Evolutionary conservation across 1,140 invertebrate genomes (phyloP), one percentile per base, ranked within the genome.

Genomic region (Calycopis cecrops): DNA sequence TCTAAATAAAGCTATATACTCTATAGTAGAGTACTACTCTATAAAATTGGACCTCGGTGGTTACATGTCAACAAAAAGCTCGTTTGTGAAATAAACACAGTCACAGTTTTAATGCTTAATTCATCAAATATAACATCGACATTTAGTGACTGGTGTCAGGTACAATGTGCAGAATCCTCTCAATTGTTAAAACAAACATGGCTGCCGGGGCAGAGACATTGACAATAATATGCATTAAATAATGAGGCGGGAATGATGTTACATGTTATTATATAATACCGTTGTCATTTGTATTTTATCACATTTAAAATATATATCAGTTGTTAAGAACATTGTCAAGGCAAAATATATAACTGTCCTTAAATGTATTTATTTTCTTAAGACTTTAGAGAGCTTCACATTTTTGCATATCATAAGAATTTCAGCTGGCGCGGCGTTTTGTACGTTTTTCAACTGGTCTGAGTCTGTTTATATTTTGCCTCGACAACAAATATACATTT

Each of bases 161-260:
- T 28, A 6, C n/a, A n/a, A n/a, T 28, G 21, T 28, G 21, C 6
- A 28, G 21, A 28, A 28, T 37, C 35, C 35, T 37, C 33, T 49
- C 28, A 48, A 48, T 51, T 8, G 11, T n/a, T 3, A 52, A 35
- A 38, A 17, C 16, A 33, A 44, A 44, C 10, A 51, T 44, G 40
- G 49, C 34, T 11, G 42, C 68, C 21, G 42, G 76, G 72, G 73
- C 76, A 80, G 70, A 79, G 69, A 65, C 62, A 53, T 73, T 61
- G 61, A 68, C 63, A 67, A 62, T 60, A 28, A 28, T 28, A 6
- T 28, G 21, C 6, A 71, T 63, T 59, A 67, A 67, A 69, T 66
- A 62, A 76, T 74, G 72, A 80, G 79, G 74, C 77, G 71, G 72
- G 72, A 75, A 76, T 76, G 67, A 73, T 66, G 59, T 71, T 71